Base-by-base conservation (phyloP, 2,797 vertebrate genomes). In the Enteromius radiatus region DNA sequence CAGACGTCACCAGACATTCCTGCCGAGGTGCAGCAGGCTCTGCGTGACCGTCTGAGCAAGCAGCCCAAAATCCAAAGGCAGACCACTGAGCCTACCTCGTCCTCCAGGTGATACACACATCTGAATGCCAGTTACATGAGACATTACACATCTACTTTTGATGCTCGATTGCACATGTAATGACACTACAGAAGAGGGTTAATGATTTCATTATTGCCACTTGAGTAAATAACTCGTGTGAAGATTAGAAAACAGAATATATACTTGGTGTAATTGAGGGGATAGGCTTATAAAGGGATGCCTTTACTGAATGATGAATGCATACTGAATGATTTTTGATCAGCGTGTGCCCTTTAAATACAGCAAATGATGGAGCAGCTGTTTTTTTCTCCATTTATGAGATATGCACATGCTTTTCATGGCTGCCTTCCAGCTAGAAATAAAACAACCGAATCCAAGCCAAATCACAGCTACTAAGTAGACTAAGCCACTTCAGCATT, bases 1-100 rank as follows among this genome's bases (percentile, higher is more conserved):
- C 98, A 99, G 95, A 99, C 98, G 5, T 99, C 97, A 1, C 98
- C 98, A 0, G 98, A 99, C 88, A 99, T 99, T 85, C 97, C 98
- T 2, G 97, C 98, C 0, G 98, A 98, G 92, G 97, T 99, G 80
- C 97, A 99, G 87, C 98, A 95, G 0, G 96, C 97, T 0, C 91
- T 98, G 88, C 96, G 95, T 81, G 97, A 97, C 78, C 96, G 96
- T 88, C 93, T 98, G 69, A 96, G 94, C 92, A 95, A 95, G 88
- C 97, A 97, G 71, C 95, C 96, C 6, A 97, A 96, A 56, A 96
- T 99, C 90, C 98, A 99, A 91, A 95, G 98, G 84, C 98, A 99
- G 91, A 98, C 96, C 86, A 99, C 98, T 0, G 98, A 99, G 87
- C 98, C 98, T 38, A 96, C 97, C 0, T 97, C 98, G 0, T 99